Evolutionary conservation across 1,140 invertebrate species (phyloP), one percentile per base, ranked within the genome.

Genomic region (Mylabris phalerata): DNA sequence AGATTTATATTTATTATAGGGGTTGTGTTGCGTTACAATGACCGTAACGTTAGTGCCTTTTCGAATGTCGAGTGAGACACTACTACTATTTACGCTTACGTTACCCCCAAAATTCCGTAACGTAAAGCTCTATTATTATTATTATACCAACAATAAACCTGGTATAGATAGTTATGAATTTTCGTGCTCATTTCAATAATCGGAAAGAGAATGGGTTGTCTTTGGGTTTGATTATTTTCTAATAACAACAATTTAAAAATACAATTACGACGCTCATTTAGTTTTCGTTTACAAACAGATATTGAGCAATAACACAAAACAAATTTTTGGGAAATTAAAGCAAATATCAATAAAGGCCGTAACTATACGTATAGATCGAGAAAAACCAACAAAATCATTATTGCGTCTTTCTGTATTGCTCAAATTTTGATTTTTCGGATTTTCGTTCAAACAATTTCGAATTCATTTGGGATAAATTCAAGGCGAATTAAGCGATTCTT

Each of bases 21-120:
- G 71, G 70, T 73, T 73, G 71, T 73, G 71, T 73, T 71, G 63
- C 69, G 71, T 73, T 73, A 67, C 68, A 50, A 50, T n/a, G 42
- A 44, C 43, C 63, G 70, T 71, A 70, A 71, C 70, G 71, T 72
- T 72, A 74, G 72, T 74, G 72, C 72, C 72, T 74, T 71, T 70
- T 67, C 66, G 68, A 72, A 65, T 70, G 69, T 74, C 71, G 72
- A 74, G 71, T 73, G 72, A 74, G 71, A 74, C 71, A 71, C 67
- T 19, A 19, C 67, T 19, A 19, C 19, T 67, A 70, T 60, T 32
- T 57, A 54, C 56, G 45, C 58, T 48, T 55, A 45, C 58, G 51
- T 54, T 54, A 54, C 51, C n/a, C 7, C 32, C 4, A 32, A 32
- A 32, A 32, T 54, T 54, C 11, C 24, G 51, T 54, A 46, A 54